These are phyloP conservation scores for Melinaea menophilus DNA, from an alignment of 2,888 invertebrate genomes.

Conservation along the genomic window DNA sequence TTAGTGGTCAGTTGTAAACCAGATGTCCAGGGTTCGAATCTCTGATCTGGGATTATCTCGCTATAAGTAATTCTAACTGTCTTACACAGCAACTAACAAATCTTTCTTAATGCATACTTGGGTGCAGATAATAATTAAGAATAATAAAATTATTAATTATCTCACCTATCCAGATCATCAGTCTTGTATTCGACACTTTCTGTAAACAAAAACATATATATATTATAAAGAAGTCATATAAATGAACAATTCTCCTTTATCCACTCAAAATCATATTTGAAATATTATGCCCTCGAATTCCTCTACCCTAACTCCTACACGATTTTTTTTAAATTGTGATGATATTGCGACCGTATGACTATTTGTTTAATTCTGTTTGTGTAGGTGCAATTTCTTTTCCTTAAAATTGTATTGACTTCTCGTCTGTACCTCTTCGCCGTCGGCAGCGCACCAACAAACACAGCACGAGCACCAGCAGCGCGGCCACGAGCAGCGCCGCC, in stretches of 20 bases:
- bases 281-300: too few relatives aligned
- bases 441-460: constrained; percentile 67
- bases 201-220: constrained; percentile 62
- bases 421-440: constrained; percentile 55
- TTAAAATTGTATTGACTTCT: neutral
- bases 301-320: too few relatives aligned
- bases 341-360: too few relatives aligned
- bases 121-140: neutral
- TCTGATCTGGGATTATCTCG: too few relatives aligned
- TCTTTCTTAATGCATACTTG: too few relatives aligned
- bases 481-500: constrained; percentile 68
- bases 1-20: too few relatives aligned
- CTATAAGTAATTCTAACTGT: too few relatives aligned
- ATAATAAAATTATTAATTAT: constrained; percentile 23
- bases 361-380: too few relatives aligned
- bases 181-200: constrained; percentile 91
- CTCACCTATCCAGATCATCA: constrained; percentile 90
- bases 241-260: neutral
- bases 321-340: too few relatives aligned
- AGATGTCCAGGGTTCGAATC: too few relatives aligned
- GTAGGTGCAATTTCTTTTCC: neutral
- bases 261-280: too few relatives aligned
- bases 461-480: constrained; percentile 63
- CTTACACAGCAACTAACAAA: too few relatives aligned
- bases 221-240: neutral